These are phyloP conservation scores for Okapia johnstoni DNA, from an alignment of 2,113 vertebrate species.

Conservation along the genomic window DNA sequence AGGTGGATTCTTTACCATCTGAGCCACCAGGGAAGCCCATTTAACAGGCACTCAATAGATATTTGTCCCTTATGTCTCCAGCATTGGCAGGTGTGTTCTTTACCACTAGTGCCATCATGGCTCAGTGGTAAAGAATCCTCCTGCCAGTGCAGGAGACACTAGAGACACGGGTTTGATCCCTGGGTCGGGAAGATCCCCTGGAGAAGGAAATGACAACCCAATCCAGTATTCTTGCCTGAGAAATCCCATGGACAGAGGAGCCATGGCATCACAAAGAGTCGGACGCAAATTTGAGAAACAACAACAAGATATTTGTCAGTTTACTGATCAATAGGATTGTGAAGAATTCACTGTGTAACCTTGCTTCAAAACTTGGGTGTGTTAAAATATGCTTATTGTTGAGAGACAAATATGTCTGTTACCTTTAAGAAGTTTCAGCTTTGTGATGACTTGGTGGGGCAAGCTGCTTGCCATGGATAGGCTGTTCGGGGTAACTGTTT, in stretches of 20 bases:
- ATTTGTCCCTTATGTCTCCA: neutral
- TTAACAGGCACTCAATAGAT: neutral
- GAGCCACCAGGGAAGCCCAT: neutral
- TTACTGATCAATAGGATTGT: neutral
- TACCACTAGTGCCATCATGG: neutral
- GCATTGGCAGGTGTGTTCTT: neutral
- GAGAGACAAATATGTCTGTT: neutral
- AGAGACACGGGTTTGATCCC: neutral
- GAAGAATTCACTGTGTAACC: neutral
- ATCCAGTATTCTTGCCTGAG: neutral
- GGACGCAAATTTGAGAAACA: neutral
- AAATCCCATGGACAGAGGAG: neutral
- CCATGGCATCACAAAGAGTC: neutral
- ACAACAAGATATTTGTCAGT: neutral
- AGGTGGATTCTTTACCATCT: neutral
- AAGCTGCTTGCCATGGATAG: slow-evolving; percentile 4
- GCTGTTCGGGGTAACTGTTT: slow-evolving; percentile 4
- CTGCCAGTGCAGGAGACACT: neutral
- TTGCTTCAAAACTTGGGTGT: neutral
- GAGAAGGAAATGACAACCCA: neutral
- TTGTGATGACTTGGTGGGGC: neutral
- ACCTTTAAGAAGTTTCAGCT: slow-evolving; percentile 11
- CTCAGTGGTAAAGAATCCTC: neutral
- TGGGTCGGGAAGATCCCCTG: neutral
- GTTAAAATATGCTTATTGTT: slow-evolving; percentile 10